Evolutionary conservation across 2,797 vertebrate species (phyloP).

Genomic region (Phalloptychus januarius): DNA sequence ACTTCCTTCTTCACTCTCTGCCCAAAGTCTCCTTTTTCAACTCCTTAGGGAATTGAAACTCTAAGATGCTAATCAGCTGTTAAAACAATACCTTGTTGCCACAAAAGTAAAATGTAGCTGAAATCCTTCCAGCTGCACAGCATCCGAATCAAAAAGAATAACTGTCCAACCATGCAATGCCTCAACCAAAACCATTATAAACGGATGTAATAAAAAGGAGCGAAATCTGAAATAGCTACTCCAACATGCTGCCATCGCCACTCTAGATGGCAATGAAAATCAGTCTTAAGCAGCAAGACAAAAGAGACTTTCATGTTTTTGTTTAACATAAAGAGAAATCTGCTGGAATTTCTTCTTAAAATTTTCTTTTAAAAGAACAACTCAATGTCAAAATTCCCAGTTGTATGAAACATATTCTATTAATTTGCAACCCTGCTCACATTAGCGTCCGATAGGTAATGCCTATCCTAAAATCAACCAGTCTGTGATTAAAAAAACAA

Average conservation of each 20-base stretch:
- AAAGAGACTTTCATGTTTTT: not conserved
- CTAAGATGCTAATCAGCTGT: not conserved
- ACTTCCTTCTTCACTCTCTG: not conserved
- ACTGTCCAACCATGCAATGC: not conserved
- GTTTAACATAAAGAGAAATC: not conserved
- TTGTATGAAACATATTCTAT: conserved; percentile 41
- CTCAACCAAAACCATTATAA: not conserved
- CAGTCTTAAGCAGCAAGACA: not conserved
- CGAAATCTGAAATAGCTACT: not conserved
- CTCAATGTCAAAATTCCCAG: conserved; percentile 6
- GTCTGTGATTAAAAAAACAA: conserved; percentile 36
- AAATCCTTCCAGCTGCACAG: not conserved
- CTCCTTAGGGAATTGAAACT: not conserved
- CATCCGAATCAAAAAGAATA: not conserved
- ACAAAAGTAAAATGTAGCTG: not conserved
- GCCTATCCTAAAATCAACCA: conserved; percentile 21
- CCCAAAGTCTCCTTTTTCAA: not conserved
- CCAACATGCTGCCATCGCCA: not conserved
- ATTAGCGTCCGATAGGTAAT: conserved; percentile 28
- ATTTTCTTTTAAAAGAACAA: not conserved
- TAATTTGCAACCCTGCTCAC: conserved; percentile 55
- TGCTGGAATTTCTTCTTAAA: not conserved
- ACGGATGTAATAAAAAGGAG: too few relatives aligned
- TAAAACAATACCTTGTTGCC: not conserved
- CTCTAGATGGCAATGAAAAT: not conserved